Percentiles rank a stretch among this genome's conserved stretches.
phyloP scores from a whole-genome alignment of 2,888 invertebrate species.

The Caenorhabditis japonica region DNA sequence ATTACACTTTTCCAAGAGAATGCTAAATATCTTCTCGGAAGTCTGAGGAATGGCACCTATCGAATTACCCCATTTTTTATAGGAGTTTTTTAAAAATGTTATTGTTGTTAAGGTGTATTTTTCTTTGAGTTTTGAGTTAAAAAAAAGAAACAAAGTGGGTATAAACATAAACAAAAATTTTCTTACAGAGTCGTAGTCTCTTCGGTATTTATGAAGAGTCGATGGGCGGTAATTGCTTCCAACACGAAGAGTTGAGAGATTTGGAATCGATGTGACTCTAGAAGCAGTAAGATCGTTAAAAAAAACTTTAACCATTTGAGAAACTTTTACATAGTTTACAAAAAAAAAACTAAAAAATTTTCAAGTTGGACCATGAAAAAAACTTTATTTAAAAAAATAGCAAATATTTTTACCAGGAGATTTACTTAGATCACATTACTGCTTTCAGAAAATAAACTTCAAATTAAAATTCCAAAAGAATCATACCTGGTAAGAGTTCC shows the following conservation, averaged over 20 bases:
- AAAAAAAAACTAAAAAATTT: neutral
- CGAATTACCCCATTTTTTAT: conserved; percentile 4
- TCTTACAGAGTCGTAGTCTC: conserved; percentile 70
- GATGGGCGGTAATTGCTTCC: conserved; percentile 65
- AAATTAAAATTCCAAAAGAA: neutral
- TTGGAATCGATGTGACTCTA: conserved; percentile 76
- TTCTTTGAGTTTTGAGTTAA: too few relatives aligned
- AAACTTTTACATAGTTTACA: neutral
- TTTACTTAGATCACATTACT: neutral
- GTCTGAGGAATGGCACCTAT: conserved; percentile 3
- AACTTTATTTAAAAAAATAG: neutral
- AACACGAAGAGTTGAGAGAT: conserved; percentile 68
- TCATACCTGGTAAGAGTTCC: conserved; percentile 73
- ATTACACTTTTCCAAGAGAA: conserved; percentile 44
- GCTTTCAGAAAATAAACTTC: neutral
- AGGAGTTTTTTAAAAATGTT: neutral
- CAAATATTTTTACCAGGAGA: too few relatives aligned
- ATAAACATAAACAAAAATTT: neutral
- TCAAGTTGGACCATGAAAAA: neutral
- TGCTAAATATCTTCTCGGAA: conserved; percentile 37
- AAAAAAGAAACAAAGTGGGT: too few relatives aligned
- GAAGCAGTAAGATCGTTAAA: conserved; percentile 13
- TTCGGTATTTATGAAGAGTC: conserved; percentile 73
- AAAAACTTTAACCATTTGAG: neutral
- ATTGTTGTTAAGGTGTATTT: too few relatives aligned